Percentiles rank a stretch among this genome's conserved stretches.
These are phyloP conservation scores for Ammodytes dubius DNA, from an alignment of 2,113 vertebrate species.

Conservation along the genomic window DNA sequence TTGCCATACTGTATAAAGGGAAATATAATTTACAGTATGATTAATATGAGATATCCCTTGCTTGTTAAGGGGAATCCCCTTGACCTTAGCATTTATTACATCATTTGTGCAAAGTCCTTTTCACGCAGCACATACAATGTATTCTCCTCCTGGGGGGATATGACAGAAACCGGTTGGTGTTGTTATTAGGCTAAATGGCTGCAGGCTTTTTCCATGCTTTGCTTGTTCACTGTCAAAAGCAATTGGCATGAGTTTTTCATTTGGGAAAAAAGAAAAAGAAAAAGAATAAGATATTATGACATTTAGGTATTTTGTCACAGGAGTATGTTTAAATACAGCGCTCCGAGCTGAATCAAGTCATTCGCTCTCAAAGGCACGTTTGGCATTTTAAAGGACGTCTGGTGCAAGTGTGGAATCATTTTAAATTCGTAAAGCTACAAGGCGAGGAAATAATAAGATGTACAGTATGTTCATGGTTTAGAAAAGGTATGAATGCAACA, in stretches of 20 bases:
- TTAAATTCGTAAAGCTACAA: constrained; percentile 8
- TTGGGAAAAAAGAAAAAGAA: constrained; percentile 18
- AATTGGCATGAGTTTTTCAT: constrained; percentile 47
- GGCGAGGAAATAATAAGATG: constrained; percentile 3
- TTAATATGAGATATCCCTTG: not conserved
- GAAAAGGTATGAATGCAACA: constrained; percentile 4
- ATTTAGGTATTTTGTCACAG: constrained; percentile 63
- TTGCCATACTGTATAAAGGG: not conserved
- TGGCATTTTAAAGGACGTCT: constrained; percentile 50
- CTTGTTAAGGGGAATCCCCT: constrained; percentile 15
- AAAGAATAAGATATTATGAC: constrained; percentile 69
- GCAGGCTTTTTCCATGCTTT: constrained; percentile 47
- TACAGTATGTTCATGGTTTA: not conserved
- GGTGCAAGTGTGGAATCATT: not conserved
- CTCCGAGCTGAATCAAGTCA: constrained; percentile 52
- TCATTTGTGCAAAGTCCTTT: constrained; percentile 35
- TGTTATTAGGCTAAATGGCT: constrained; percentile 52
- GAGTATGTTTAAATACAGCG: constrained; percentile 63
- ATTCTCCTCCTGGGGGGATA: constrained; percentile 27
- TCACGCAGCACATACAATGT: constrained; percentile 23
- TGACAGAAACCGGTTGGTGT: constrained; percentile 37
- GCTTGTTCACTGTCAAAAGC: constrained; percentile 53
- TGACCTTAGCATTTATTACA: constrained; percentile 31
- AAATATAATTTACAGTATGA: no score
- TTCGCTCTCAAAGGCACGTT: constrained; percentile 47